Evolutionary conservation across 2,888 invertebrate genomes (phyloP), one percentile per base, ranked within the genome.

Genomic region (Tetheella fluctuosa): DNA sequence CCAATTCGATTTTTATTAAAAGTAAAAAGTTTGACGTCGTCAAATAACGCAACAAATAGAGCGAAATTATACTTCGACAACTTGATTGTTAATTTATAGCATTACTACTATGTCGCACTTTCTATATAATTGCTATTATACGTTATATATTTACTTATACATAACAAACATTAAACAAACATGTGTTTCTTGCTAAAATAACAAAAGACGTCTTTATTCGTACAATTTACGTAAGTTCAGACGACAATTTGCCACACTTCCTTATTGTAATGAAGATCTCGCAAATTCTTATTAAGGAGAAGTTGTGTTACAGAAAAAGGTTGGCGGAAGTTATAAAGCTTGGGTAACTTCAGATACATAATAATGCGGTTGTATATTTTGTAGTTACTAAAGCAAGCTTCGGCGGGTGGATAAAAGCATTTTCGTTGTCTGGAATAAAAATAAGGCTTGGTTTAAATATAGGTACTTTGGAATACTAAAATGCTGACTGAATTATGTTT

Each of bases 301-400:
- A 39, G 48, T 48, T 48, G 55, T 28, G 28, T 30, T 54, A 20
- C 20, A 34, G 34, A 55, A 54, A 54, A 55, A 55, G 34, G 55
- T 20, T 25, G 23, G 23, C 15, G 34, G 20, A 34, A 15, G 34
- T 55, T 55, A 30, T 20, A 55, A 37, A 55, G 34, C 55, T 23
- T 55, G 13, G 20, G 20, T 23, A 20, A 34, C 55, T 48, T 48
- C 20, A n/a, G 48, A 48, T 48, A 48, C 48, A 42, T 42, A 42
- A 42, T 48, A 48, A 48, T 48, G 48, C 20, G 48, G 20, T 48
- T 48, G 48, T 48, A 17, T 48, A 48, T 48, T 20, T 20, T 48
- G 10, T 20, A 48, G 20, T 48, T 20, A 48, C 8, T 48, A 10
- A 20, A 48, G 20, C 10, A n/a, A 48, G 20, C 20, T 48, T 20